Percentiles rank a stretch among this genome's conserved stretches.
Evolutionary conservation across 2,113 vertebrate species (phyloP).

Genomic region (Chaenogobius annularis): DNA sequence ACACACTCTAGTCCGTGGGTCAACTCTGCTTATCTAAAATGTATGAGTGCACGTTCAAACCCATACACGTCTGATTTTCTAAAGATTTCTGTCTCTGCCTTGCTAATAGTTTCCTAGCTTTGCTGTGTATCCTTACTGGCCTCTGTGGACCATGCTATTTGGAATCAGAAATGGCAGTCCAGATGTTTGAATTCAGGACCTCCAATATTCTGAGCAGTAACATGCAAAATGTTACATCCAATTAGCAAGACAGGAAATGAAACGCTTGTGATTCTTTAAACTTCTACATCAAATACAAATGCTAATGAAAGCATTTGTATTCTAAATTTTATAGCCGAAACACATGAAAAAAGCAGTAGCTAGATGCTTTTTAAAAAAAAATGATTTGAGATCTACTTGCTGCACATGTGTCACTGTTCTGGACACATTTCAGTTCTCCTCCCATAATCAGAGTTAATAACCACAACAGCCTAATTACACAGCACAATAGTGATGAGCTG

Average conservation of each 20-base stretch:
- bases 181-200: slow-evolving; percentile 32
- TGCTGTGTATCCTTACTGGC: not conserved
- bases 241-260: slow-evolving; percentile 37
- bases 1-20: no score
- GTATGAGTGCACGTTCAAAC: no score
- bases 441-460: slow-evolving; percentile 70
- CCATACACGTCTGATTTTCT: no score
- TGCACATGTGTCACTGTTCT: not conserved
- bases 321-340: not conserved
- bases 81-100: not conserved
- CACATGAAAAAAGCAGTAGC: not conserved
- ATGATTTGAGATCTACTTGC: not conserved
- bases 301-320: not conserved
- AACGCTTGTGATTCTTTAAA: slow-evolving; percentile 17
- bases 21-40: no score
- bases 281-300: not conserved
- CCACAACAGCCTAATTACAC: slow-evolving; percentile 70
- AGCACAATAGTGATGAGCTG: slow-evolving; percentile 63
- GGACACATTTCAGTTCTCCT: slow-evolving; percentile 50
- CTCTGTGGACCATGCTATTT: not conserved
- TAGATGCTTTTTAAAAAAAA: not conserved
- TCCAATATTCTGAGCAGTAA: slow-evolving; percentile 2
- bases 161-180: slow-evolving; percentile 11
- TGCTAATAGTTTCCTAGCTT: not conserved
- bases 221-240: slow-evolving; percentile 33